These are phyloP conservation scores for Eptatretus atami DNA, from an alignment of 2,797 vertebrate genomes.

Conservation along the genomic window DNA sequence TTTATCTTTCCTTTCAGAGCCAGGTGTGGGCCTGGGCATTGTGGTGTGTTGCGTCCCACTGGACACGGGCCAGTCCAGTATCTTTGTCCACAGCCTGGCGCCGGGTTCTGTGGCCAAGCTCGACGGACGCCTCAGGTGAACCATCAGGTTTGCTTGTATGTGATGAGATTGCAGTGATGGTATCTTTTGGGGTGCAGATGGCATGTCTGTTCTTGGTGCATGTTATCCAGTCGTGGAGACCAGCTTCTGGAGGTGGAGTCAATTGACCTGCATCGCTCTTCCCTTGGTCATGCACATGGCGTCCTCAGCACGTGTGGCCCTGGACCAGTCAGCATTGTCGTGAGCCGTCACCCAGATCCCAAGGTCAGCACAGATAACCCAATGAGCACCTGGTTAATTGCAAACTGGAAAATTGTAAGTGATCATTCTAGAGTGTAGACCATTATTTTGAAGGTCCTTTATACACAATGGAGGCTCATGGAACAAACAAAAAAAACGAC, in stretches of 20 bases:
- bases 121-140: conserved; percentile 62
- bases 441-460: too few relatives aligned
- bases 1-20: conserved; percentile 24
- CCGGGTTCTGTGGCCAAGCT: conserved; percentile 78
- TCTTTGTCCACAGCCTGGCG: conserved; percentile 73
- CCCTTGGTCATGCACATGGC: conserved; percentile 56
- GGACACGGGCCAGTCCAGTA: conserved; percentile 44
- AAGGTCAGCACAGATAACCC: conserved; percentile 22
- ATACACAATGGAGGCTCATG: too few relatives aligned
- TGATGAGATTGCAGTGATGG: background rate
- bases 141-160: background rate
- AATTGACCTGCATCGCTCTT: conserved; percentile 45
- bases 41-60: conserved; percentile 54
- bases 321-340: conserved; percentile 54
- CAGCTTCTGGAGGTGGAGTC: conserved; percentile 78
- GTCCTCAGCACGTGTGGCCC: conserved; percentile 72
- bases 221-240: conserved; percentile 37
- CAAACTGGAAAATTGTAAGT: too few relatives aligned
- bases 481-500: too few relatives aligned
- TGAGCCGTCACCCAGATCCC: conserved; percentile 65
- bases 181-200: background rate
- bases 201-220: background rate
- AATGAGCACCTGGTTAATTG: too few relatives aligned
- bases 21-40: conserved; percentile 54
- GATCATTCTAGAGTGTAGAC: too few relatives aligned